These are phyloP conservation scores for Trichonephila inaurata DNA, from an alignment of 1,140 invertebrate genomes.

Conservation along the genomic window DNA sequence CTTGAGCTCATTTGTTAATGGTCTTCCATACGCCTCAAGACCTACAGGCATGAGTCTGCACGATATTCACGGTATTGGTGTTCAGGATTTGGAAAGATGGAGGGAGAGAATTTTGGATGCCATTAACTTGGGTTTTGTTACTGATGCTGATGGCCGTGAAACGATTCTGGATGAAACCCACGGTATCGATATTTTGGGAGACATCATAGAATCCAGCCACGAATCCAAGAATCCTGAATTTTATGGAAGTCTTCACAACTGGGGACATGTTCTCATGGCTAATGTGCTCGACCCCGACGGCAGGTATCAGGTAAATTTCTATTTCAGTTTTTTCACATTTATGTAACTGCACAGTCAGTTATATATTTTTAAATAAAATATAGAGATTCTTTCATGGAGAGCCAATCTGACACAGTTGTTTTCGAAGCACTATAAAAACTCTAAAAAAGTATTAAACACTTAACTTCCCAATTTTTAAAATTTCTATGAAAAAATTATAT, in stretches of 20 bases:
- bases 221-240: constrained; percentile 86
- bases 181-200: constrained; percentile 90
- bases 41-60: constrained; percentile 82
- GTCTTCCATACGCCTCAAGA: constrained; percentile 85
- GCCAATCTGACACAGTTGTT: too few species aligned
- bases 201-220: constrained; percentile 88
- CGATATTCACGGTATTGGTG: constrained; percentile 78
- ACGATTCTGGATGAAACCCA: constrained; percentile 81
- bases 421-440: too few species aligned
- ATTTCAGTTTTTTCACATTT: too few species aligned
- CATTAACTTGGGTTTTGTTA: constrained; percentile 86
- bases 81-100: constrained; percentile 82
- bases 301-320: constrained; percentile 57
- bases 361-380: too few species aligned
- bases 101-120: constrained; percentile 88
- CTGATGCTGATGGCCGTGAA: constrained; percentile 80
- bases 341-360: too few species aligned
- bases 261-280: constrained; percentile 79
- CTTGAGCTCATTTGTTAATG: constrained; percentile 84
- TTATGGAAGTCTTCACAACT: constrained; percentile 89
- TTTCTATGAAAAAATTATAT: too few species aligned
- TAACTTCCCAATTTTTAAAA: too few species aligned
- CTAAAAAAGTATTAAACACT: too few species aligned
- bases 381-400: too few species aligned
- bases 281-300: constrained; percentile 78